phyloP scores from a whole-genome alignment of 1,140 invertebrate species.

The Temnothorax longispinosus region DNA sequence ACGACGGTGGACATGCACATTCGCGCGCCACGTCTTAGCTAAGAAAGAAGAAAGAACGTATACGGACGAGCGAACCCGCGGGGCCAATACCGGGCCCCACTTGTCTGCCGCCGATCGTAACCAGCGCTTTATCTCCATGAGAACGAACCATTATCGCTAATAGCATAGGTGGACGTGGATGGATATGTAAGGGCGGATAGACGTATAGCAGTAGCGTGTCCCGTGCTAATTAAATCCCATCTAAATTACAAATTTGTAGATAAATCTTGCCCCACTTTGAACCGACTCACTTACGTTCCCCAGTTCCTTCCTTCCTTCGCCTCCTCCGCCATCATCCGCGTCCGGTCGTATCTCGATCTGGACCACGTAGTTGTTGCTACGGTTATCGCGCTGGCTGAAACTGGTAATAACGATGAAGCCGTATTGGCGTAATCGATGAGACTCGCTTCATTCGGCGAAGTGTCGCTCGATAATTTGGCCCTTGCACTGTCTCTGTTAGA shows the following conservation, averaged over 20 bases:
- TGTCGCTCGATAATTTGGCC: conserved; percentile 7
- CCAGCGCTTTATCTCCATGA: conserved; percentile 67
- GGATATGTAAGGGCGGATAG: conserved; percentile 65
- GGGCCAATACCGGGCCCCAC: conserved; percentile 21
- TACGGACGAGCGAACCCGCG: conserved; percentile 9
- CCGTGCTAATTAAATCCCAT: conserved; percentile 65
- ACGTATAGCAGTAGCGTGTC: conserved; percentile 50
- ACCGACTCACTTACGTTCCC: background rate
- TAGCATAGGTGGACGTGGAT: conserved; percentile 69
- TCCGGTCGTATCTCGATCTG: conserved; percentile 1
- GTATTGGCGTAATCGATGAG: background rate
- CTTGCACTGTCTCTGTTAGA: background rate
- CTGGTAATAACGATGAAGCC: conserved; percentile 30
- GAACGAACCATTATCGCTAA: conserved; percentile 76
- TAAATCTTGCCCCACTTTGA: conserved; percentile 63
- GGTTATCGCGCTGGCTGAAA: conserved; percentile 4
- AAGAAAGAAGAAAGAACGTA: conserved; percentile 30
- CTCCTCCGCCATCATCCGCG: background rate
- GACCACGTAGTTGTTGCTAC: conserved; percentile 18
- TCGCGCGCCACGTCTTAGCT: background rate
- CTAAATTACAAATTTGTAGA: conserved; percentile 69
- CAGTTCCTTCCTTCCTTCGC: background rate
- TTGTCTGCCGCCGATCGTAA: conserved; percentile 57
- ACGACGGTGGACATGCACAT: conserved; percentile 50
- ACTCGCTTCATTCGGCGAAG: background rate